Evolutionary conservation across 2,888 invertebrate genomes (phyloP).

Genomic region (Clitarchus hookeri): DNA sequence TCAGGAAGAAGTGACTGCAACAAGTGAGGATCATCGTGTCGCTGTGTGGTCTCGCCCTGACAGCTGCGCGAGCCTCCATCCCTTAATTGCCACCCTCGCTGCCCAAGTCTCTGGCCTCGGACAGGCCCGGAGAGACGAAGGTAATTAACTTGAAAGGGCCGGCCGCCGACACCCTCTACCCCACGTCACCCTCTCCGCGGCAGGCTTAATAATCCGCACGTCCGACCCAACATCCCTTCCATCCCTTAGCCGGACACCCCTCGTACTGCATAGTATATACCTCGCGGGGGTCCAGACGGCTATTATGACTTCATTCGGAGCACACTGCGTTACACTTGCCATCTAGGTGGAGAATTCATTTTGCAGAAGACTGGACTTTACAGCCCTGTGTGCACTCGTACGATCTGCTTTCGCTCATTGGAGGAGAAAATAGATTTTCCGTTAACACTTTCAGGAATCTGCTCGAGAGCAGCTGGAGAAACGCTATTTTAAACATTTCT

Average conservation of each 20-base stretch:
- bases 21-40: neutral
- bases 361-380: too few relatives aligned
- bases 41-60: neutral
- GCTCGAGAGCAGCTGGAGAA: too few relatives aligned
- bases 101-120: neutral
- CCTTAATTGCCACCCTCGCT: neutral
- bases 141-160: constrained; percentile 9
- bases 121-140: neutral
- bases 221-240: neutral
- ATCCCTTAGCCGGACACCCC: too few relatives aligned
- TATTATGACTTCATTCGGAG: neutral
- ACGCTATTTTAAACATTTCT: too few relatives aligned
- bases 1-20: neutral
- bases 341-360: too few relatives aligned
- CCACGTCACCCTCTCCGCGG: neutral
- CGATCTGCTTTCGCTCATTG: too few relatives aligned
- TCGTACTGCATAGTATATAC: too few relatives aligned
- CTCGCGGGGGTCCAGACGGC: neutral
- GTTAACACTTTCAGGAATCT: too few relatives aligned
- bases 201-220: neutral
- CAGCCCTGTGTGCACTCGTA: too few relatives aligned
- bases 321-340: neutral
- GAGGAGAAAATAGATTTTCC: too few relatives aligned
- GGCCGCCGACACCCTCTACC: neutral
- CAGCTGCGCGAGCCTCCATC: neutral